Evolutionary conservation across 2,113 vertebrate genomes (phyloP).

Genomic region (Alectura lathami): DNA sequence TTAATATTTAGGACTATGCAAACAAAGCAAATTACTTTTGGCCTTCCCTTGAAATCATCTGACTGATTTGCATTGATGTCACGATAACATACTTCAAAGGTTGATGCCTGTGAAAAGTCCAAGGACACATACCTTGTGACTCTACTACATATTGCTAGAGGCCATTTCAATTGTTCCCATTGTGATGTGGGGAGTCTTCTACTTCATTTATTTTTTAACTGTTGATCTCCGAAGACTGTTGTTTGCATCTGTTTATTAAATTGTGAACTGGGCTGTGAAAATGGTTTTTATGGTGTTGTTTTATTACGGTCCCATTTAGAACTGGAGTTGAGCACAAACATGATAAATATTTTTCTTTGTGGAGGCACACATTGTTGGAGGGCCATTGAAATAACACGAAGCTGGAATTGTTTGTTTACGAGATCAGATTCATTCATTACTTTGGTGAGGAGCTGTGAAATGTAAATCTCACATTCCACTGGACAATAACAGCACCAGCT

Average conservation of each 20-base stretch:
- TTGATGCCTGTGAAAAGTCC: conserved; percentile 6
- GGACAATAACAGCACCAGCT: conserved; percentile 74
- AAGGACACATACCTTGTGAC: conserved; percentile 30
- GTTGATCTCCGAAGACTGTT: conserved; percentile 70
- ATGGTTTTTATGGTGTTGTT: conserved; percentile 73
- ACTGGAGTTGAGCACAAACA: conserved; percentile 67
- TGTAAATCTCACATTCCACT: conserved; percentile 78
- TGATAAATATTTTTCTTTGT: conserved; percentile 79
- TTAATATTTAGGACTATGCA: neutral
- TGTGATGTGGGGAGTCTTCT: conserved; percentile 58
- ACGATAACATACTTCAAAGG: neutral
- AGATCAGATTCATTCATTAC: conserved; percentile 76
- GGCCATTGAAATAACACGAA: conserved; percentile 72
- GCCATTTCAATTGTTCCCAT: conserved; percentile 19
- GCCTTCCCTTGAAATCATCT: neutral
- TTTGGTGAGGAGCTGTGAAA: conserved; percentile 79
- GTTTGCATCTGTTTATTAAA: conserved; percentile 81
- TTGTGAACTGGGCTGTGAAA: conserved; percentile 77
- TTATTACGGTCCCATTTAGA: conserved; percentile 68
- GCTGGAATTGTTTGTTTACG: conserved; percentile 75
- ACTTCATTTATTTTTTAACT: conserved; percentile 73
- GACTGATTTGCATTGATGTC: conserved; percentile 18
- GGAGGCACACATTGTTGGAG: conserved; percentile 60
- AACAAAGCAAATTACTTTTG: neutral
- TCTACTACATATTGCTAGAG: neutral